Conservation (phyloP, 2,797 vertebrate species). For the Halcyon smyrnensis region DNA sequence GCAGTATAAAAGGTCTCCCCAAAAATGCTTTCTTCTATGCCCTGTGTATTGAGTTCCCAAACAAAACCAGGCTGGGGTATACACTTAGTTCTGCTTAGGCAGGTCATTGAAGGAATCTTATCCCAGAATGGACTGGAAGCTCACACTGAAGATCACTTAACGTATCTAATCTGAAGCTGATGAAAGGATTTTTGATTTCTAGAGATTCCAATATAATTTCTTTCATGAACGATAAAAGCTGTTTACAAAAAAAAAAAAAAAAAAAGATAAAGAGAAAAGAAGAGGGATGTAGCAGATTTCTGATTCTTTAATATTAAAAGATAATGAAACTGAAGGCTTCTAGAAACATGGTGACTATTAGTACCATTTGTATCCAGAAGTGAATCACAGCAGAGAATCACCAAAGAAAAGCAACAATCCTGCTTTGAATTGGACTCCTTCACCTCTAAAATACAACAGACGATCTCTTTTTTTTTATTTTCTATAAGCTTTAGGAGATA, state of each 20-base stretch:
- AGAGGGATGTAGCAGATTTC: background rate
- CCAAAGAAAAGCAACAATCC: background rate
- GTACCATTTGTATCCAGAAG: background rate
- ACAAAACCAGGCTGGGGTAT: background rate
- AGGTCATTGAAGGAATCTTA: background rate
- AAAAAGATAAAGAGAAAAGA: background rate
- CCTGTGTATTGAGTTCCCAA: background rate
- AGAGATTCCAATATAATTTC: background rate
- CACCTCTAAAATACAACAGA: background rate
- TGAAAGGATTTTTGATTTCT: background rate
- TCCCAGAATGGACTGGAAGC: background rate
- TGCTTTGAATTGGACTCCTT: background rate
- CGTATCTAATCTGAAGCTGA: background rate
- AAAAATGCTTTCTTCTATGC: background rate
- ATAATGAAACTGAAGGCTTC: background rate
- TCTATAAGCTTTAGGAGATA: background rate
- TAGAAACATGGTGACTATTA: background rate
- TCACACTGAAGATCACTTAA: background rate
- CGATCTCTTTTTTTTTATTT: background rate
- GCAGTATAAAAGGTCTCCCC: fast-evolving
- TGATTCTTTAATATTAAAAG: background rate
- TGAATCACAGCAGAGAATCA: background rate
- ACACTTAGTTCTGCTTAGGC: background rate
- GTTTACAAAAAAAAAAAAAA: background rate
- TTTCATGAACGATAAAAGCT: background rate